phyloP scores from a whole-genome alignment of 2,797 vertebrate species.

The Salmo trutta region DNA sequence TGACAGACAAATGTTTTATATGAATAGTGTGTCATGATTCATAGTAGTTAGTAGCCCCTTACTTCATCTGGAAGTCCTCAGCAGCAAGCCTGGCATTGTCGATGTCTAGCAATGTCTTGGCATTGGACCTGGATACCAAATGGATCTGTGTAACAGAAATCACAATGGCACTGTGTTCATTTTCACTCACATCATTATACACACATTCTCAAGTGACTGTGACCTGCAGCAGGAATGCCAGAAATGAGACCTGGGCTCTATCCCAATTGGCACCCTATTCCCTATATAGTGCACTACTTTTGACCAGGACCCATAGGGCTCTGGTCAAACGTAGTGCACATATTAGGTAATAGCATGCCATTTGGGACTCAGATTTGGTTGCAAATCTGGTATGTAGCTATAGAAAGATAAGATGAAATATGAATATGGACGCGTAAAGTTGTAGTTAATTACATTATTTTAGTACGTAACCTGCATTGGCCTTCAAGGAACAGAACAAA shows the following conservation, averaged over 20 bases:
- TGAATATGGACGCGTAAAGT: not conserved
- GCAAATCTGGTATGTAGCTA: not conserved
- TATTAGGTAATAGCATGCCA: too few species aligned
- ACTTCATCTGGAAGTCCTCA: conserved; percentile 74
- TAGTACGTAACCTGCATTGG: too few species aligned
- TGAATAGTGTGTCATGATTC: too few species aligned
- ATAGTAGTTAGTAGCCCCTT: conserved; percentile 34
- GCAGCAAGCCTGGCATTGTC: conserved; percentile 67
- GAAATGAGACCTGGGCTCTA: not conserved
- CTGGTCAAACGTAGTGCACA: too few species aligned
- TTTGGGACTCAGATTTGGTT: too few species aligned
- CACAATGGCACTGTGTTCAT: too few species aligned
- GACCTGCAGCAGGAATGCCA: not conserved
- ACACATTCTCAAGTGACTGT: not conserved
- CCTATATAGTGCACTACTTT: too few species aligned
- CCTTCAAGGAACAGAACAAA: not conserved
- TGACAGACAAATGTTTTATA: too few species aligned
- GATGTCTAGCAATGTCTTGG: conserved; percentile 52
- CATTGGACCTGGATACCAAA: conserved; percentile 51
- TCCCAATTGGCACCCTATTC: too few species aligned
- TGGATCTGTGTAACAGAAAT: conserved; percentile 53
- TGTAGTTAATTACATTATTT: too few species aligned
- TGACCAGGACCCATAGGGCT: too few species aligned
- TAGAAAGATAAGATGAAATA: not conserved
- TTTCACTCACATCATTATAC: not conserved